Percentiles rank a stretch among this genome's conserved stretches.
These are phyloP conservation scores for Phaethornis superciliosus DNA, from an alignment of 2,113 vertebrate genomes.

Conservation along the genomic window DNA sequence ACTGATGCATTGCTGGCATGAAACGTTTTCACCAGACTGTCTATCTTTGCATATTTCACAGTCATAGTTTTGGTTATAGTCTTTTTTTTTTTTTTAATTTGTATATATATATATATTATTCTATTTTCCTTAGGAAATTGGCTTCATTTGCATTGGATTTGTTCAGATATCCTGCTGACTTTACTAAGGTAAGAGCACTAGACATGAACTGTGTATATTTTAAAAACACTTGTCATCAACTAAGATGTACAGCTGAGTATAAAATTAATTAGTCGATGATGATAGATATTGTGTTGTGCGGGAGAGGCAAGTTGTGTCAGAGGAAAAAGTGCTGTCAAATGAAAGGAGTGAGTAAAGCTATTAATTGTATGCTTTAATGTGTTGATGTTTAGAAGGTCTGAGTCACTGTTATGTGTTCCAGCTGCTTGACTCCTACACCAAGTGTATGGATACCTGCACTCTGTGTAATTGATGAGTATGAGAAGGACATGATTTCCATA, in stretches of 20 bases:
- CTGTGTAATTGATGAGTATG: accelerated
- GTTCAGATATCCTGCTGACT: not conserved
- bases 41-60: not conserved
- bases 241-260: not conserved
- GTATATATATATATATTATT: too few relatives aligned
- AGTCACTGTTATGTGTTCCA: accelerated
- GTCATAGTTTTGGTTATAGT: not conserved
- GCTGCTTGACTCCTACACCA: not conserved
- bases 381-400: not conserved
- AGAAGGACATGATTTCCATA: not conserved
- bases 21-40: not conserved
- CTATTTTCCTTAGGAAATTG: slow-evolving; percentile 12
- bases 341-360: not conserved
- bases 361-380: not conserved
- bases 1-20: not conserved
- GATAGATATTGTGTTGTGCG: not conserved
- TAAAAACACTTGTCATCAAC: not conserved
- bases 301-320: not conserved
- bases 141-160: not conserved
- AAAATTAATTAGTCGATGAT: not conserved
- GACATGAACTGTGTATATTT: not conserved
- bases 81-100: too few relatives aligned
- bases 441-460: accelerated
- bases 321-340: not conserved
- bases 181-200: slow-evolving; percentile 59